A percentile compares a stretch with the other conserved stretches of the same genome.
Evolutionary conservation across 2,113 vertebrate genomes (phyloP).

Genomic region (Phoenicopterus ruber): DNA sequence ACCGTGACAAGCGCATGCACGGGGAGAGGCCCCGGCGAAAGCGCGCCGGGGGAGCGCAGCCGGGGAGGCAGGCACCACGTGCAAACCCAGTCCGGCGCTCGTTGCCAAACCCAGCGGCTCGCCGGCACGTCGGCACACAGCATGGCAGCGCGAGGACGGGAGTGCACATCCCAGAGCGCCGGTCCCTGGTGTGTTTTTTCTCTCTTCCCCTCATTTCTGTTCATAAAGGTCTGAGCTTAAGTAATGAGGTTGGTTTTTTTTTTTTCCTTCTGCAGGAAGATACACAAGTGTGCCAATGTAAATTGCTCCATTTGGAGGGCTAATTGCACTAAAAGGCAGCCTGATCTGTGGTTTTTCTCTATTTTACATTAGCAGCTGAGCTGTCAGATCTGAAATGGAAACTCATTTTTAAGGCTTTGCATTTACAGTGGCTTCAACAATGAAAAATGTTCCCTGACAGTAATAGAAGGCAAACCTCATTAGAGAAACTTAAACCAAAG

Average conservation of each 20-base stretch:
- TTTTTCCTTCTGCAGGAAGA: constrained; percentile 62
- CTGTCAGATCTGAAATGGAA: constrained; percentile 73
- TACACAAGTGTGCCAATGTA: constrained; percentile 72
- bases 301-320: constrained; percentile 76
- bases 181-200: neutral
- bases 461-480: constrained; percentile 79
- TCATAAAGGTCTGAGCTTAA: constrained; percentile 62
- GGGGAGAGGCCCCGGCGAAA: accelerated
- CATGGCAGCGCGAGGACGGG: neutral
- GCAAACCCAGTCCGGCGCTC: neutral
- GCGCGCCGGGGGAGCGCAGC: accelerated
- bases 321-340: constrained; percentile 75
- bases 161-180: neutral
- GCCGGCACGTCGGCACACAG: neutral
- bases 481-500: constrained; percentile 77
- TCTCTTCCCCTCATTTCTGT: constrained; percentile 39
- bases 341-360: constrained; percentile 69
- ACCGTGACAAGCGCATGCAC: accelerated
- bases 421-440: constrained; percentile 74
- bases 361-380: constrained; percentile 74
- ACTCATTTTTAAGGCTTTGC: constrained; percentile 76
- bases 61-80: neutral
- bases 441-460: constrained; percentile 77
- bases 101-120: neutral
- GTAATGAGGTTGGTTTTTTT: constrained; percentile 55